These are phyloP conservation scores for Drosophila suboccidentalis DNA, from an alignment of 2,888 invertebrate species.

Conservation along the genomic window DNA sequence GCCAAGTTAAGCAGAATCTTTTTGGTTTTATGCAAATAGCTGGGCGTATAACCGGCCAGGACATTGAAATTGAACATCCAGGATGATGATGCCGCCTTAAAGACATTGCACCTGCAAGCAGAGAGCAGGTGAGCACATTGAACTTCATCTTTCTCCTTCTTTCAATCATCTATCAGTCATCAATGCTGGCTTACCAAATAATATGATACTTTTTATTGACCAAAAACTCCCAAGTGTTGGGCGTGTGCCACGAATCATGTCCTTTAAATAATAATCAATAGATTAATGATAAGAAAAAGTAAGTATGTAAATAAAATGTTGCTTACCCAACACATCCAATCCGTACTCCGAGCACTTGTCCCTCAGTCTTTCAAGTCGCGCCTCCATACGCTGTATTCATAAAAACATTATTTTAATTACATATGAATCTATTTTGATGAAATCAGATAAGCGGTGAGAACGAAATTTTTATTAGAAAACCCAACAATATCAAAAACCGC, in stretches of 20 bases:
- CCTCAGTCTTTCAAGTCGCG: conserved; percentile 83
- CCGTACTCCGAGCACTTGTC: conserved; percentile 85
- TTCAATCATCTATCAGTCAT: neutral
- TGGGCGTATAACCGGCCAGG: conserved; percentile 92
- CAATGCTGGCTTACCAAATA: conserved; percentile 88
- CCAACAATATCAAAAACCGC: too few relatives aligned
- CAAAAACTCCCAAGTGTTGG: conserved; percentile 94
- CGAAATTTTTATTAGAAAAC: neutral
- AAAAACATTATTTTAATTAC: neutral
- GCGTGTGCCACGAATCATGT: conserved; percentile 87
- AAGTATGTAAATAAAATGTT: too few relatives aligned
- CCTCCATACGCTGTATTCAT: conserved; percentile 84
- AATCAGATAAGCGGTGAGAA: neutral
- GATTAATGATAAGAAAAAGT: neutral
- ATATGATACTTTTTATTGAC: conserved; percentile 92
- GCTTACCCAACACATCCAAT: conserved; percentile 83
- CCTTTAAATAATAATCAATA: conserved; percentile 70
- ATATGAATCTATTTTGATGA: neutral
- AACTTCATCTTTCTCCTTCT: neutral
- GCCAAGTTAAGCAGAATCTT: conserved; percentile 92
- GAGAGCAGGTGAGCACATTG: neutral
- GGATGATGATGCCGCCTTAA: conserved; percentile 94
- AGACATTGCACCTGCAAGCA: conserved; percentile 90
- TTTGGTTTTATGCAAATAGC: conserved; percentile 91
- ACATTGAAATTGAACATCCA: conserved; percentile 97